Evolutionary conservation across 2,113 vertebrate genomes (phyloP), one percentile per base, ranked within the genome.

Genomic region (Hippoglossus stenolepis): DNA sequence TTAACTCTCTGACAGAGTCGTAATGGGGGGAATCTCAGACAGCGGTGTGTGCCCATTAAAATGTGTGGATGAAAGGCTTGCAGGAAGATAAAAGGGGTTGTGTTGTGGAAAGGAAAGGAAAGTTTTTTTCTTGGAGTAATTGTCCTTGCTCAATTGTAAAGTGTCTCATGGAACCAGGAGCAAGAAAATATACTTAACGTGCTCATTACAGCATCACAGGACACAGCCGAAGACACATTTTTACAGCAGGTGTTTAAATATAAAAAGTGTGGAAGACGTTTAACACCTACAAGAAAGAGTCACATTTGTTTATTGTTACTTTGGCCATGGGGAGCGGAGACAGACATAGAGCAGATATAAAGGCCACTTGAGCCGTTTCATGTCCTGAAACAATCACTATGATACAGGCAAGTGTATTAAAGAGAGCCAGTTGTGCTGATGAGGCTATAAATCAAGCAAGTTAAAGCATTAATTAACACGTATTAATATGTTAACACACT

Each of bases 401-500:
- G 66, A 69, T 60, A 23, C 35, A 18, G 47, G 17, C 5, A 2
- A 85, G 23, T 69, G 21, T 38, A 71, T 61, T 71, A 58, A 68
- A 77, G 56, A 75, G 24, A 18, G 58, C 11, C 47, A 60, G 66
- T 73, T 61, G 53, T 57, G 62, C n/a, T 73, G 54, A 85, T 76
- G 79, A 74, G 60, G 61, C 61, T 56, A 83, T 83, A 80, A 68
- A 78, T 83, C 45, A 73, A 47, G 26, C 47, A 63, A 64, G 56
- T 56, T 85, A 60, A 80, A 69, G 70, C n/a, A 70, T 80, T 83
- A 79, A 83, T 81, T 73, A 76, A 17, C 53, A 70, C 69, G 26
- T 59, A 69, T 65, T 83, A 43, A 75, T 70, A 60, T 65, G 77
- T 74, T 74, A 73, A 80, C 43, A 67, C 35, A 65, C 67, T 81